These are phyloP conservation scores for Spea bombifrons DNA, from an alignment of 2,113 vertebrate species.

Conservation along the genomic window DNA sequence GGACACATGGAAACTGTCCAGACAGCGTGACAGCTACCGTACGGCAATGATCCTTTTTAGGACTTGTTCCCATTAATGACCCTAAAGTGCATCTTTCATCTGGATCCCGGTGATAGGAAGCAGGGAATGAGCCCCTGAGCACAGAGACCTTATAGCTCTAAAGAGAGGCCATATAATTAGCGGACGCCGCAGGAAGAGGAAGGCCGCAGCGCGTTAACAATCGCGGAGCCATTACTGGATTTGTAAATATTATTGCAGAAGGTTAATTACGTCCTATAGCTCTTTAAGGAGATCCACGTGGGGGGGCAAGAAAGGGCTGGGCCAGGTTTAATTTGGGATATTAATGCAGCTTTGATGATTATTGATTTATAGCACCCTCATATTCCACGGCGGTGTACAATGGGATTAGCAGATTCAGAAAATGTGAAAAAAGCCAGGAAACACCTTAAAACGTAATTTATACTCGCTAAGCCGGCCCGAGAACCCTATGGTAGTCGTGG, in stretches of 20 bases:
- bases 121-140: neutral
- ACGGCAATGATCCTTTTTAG: neutral
- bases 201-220: neutral
- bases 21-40: neutral
- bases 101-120: slow-evolving; percentile 7
- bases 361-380: too few relatives aligned
- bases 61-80: neutral
- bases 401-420: too few relatives aligned
- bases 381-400: too few relatives aligned
- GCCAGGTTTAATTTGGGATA: neutral
- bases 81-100: slow-evolving; percentile 2
- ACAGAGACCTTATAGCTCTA: neutral
- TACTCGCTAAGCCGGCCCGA: too few relatives aligned
- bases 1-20: slow-evolving; percentile 25
- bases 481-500: too few relatives aligned
- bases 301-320: too few relatives aligned
- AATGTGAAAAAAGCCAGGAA: too few relatives aligned
- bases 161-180: neutral
- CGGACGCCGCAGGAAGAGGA: neutral
- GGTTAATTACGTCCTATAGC: slow-evolving; percentile 8
- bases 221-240: neutral
- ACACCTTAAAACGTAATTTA: too few relatives aligned
- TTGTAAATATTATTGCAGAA: neutral
- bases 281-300: neutral
- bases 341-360: too few relatives aligned